phyloP scores from a whole-genome alignment of 2,797 vertebrate species.

The Diceros bicornis region DNA sequence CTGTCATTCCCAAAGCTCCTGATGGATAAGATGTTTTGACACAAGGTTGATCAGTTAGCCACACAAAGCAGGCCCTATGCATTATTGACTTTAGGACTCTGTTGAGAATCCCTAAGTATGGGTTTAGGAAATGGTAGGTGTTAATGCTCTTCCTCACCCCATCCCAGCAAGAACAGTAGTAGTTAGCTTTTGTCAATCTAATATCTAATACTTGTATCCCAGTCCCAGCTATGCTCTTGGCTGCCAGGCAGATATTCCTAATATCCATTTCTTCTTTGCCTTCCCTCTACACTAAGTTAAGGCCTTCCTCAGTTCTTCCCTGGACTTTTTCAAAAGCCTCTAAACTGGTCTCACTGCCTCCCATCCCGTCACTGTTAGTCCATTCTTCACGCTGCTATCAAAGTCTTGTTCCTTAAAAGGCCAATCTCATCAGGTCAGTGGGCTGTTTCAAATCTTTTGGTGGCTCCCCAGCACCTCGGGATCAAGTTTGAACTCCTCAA shows the following conservation, averaged over 20 bases:
- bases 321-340: neutral
- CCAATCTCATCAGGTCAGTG: neutral
- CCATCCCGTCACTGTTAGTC: neutral
- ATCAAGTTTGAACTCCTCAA: neutral
- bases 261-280: neutral
- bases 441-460: neutral
- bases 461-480: neutral
- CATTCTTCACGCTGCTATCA: neutral
- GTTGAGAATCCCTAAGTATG: neutral
- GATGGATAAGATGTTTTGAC: neutral
- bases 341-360: neutral
- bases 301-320: neutral
- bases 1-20: neutral
- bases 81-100: neutral
- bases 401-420: neutral
- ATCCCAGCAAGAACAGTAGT: neutral
- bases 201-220: neutral
- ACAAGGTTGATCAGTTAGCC: neutral
- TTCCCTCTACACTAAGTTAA: neutral
- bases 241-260: neutral
- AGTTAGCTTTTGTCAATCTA: neutral
- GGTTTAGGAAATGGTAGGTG: neutral
- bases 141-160: neutral
- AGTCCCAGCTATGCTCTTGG: neutral
- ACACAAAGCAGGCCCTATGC: neutral